Evolutionary conservation across 2,797 vertebrate species (phyloP).

Genomic region (Varecia variegata): DNA sequence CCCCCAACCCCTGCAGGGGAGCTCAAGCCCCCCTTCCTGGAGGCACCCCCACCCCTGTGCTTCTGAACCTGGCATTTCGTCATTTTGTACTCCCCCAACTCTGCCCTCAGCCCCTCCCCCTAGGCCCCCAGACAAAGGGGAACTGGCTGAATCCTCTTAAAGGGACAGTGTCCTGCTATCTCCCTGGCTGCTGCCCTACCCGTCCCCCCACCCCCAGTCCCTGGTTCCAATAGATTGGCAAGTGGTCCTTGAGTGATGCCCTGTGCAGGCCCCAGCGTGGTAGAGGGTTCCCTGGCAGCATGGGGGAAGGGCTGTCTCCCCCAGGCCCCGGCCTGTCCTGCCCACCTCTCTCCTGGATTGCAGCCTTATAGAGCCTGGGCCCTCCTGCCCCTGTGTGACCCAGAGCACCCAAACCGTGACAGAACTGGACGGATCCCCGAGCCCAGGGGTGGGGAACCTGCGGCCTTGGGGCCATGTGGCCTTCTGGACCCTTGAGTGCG

Average conservation of each 20-base stretch:
- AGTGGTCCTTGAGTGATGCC: neutral
- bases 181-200: neutral
- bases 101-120: neutral
- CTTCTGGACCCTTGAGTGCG: too few species aligned
- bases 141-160: slow-evolving; percentile 71
- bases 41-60: neutral
- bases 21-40: neutral
- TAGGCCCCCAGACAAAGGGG: slow-evolving; percentile 68
- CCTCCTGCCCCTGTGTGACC: neutral
- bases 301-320: neutral
- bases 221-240: neutral
- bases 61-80: neutral
- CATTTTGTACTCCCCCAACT: neutral
- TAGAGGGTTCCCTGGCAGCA: neutral
- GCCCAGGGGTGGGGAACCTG: too few species aligned
- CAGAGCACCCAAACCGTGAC: neutral
- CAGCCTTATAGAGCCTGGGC: neutral
- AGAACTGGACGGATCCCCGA: fast-evolving
- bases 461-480: too few species aligned
- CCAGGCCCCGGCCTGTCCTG: neutral
- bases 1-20: too few species aligned
- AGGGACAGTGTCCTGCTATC: slow-evolving; percentile 45
- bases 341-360: neutral
- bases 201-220: neutral
- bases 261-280: neutral